Conservation (phyloP, 2,113 vertebrate genomes). For the Australoheros scitulus region DNA sequence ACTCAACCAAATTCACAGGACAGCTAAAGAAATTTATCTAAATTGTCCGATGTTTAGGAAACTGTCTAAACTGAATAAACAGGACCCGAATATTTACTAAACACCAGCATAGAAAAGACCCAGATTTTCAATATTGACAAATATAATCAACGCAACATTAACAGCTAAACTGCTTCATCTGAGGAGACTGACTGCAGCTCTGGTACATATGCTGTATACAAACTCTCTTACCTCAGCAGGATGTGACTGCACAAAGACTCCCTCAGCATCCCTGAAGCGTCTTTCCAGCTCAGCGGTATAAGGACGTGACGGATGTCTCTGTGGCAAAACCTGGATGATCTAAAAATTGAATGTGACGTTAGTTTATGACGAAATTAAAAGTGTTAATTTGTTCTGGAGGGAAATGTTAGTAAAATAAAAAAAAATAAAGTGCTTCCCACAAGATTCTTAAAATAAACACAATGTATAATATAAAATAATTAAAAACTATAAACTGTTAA, state of each 20-base stretch:
- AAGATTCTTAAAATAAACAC: neutral
- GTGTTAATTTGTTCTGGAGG: neutral
- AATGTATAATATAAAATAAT: neutral
- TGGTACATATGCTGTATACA: neutral
- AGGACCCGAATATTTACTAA: neutral
- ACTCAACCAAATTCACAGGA: neutral
- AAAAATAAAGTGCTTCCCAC: neutral
- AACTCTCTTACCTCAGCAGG: slow-evolving; percentile 62
- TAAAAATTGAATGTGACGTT: slow-evolving; percentile 8
- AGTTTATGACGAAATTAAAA: neutral
- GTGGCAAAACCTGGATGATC: slow-evolving; percentile 81
- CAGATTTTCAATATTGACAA: slow-evolving; percentile 7
- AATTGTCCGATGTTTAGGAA: neutral
- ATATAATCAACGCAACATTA: slow-evolving; percentile 40
- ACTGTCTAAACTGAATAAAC: neutral
- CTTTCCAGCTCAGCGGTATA: slow-evolving; percentile 79
- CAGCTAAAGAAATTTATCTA: neutral
- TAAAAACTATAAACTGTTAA: neutral
- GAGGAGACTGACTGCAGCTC: neutral
- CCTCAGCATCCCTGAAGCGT: slow-evolving; percentile 73
- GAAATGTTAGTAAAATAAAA: neutral
- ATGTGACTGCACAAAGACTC: slow-evolving; percentile 70
- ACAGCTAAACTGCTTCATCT: slow-evolving; percentile 1
- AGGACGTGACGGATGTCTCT: slow-evolving; percentile 83
- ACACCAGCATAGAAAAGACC: neutral